Evolutionary conservation across 2,797 vertebrate genomes (phyloP), one percentile per base, ranked within the genome.

Genomic region (Lerista edwardsae): DNA sequence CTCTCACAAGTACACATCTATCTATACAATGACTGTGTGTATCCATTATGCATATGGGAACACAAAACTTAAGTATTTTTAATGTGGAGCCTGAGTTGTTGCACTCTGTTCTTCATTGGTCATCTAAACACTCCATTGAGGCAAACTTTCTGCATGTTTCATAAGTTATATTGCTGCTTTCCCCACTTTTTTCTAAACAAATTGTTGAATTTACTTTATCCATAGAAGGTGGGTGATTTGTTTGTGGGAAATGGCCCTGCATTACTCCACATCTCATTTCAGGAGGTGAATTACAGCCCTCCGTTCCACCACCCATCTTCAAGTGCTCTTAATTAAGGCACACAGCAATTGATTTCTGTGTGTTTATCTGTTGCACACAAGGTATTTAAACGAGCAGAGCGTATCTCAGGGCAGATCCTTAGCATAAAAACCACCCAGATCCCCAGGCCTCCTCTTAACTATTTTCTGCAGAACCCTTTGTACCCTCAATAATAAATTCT

Each of bases 401-500:
- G 74, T 84, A 77, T 87, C 84, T 79, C 77, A 81, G 87, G 41
- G 84, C 84, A 80, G 82, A 87, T 89, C 89, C 85, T 91, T 89
- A 88, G 85, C 87, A 87, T 84, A 29, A 89, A 91, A 92, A 73
- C 74, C 76, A 81, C 65, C 72, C 6, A 91, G 89, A 91, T 84
- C 93, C 79, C 59, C 67, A 65, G 84, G 87, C 88, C 91, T 93
- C 91, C 91, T 90, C 85, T 82, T 27, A 84, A 79, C 51, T 83
- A 75, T 93, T 94, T 94, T 91, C 91, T 84, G 34, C 86, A 0
- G 86, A 92, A 91, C 17, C 69, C 81, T 73, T 84, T 92, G 92
- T 92, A 89, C 93, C 93, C 94, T 94, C 85, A 36, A 89, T 95
- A 96, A 97, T 97, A 97, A 97, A 97, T 97, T 93, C 95, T 0